phyloP scores from a whole-genome alignment of 2,888 invertebrate genomes.

The Idaea aversata region DNA sequence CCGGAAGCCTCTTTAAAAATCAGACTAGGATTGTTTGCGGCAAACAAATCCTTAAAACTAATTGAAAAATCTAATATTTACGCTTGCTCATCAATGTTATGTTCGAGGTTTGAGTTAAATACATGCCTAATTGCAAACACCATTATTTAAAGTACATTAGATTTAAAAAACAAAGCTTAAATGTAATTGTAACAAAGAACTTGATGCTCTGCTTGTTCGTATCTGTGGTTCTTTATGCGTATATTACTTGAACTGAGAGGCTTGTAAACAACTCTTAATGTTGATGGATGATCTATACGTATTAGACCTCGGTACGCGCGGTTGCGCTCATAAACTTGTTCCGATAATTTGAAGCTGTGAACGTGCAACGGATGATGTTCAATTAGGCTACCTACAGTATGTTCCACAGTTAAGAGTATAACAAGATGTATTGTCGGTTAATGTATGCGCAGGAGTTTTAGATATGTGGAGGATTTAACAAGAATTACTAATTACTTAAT shows the following conservation, averaged over 20 bases:
- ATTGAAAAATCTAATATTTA: no score
- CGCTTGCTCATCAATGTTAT: no score
- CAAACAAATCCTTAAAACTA: no score
- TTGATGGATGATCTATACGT: background rate
- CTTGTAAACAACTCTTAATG: background rate
- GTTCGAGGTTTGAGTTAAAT: no score
- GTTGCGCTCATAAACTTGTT: background rate
- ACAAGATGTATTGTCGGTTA: background rate
- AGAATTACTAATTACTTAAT: no score
- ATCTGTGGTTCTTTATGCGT: background rate
- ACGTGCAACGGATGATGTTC: background rate
- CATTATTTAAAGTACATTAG: background rate
- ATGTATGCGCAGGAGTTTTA: no score
- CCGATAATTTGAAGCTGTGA: background rate
- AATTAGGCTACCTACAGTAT: background rate
- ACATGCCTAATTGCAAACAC: no score
- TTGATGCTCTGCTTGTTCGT: background rate
- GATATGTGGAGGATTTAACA: no score
- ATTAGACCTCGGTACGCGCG: background rate
- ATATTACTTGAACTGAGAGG: background rate
- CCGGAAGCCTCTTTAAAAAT: no score
- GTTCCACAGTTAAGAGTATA: background rate
- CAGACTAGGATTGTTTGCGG: no score
- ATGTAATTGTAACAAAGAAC: background rate
- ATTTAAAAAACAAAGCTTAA: background rate